Conservation (phyloP, 2,113 vertebrate genomes). For the Symphodus melops region DNA sequence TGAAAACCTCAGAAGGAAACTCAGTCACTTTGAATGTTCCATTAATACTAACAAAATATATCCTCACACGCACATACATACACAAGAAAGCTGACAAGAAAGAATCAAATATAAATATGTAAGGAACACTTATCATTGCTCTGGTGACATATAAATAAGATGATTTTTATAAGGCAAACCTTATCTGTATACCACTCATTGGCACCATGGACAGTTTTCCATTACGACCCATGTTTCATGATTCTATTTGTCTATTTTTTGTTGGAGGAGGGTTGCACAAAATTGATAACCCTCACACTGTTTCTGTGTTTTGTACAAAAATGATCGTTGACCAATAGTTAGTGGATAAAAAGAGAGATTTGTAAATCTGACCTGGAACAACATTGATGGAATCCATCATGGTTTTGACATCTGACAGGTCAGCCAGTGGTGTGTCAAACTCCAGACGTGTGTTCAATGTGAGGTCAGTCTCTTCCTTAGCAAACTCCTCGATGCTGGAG, state of each 20-base stretch:
- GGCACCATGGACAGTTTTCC: no score
- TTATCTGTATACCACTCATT: no score
- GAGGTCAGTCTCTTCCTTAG: conserved; percentile 85
- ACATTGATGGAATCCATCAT: conserved; percentile 92
- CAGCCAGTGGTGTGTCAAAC: conserved; percentile 84
- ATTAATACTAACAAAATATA: neutral
- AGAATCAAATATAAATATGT: no score
- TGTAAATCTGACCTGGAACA: conserved; percentile 84
- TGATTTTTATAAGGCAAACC: no score
- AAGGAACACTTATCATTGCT: neutral
- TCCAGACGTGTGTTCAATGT: conserved; percentile 83
- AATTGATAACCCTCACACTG: no score
- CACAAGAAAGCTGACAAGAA: neutral
- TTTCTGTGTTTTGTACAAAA: no score
- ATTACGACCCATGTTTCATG: no score
- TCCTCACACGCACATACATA: no score
- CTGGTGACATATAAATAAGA: neutral
- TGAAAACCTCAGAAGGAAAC: no score
- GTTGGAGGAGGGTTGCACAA: no score
- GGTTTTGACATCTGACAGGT: conserved; percentile 90
- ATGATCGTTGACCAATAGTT: neutral
- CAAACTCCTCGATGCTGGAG: conserved; percentile 85
- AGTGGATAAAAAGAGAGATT: neutral
- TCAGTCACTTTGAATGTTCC: neutral
- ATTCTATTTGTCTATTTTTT: no score